Evolutionary conservation across 1,140 invertebrate species (phyloP), one percentile per base, ranked within the genome.

Genomic region (Drosophila bocki): DNA sequence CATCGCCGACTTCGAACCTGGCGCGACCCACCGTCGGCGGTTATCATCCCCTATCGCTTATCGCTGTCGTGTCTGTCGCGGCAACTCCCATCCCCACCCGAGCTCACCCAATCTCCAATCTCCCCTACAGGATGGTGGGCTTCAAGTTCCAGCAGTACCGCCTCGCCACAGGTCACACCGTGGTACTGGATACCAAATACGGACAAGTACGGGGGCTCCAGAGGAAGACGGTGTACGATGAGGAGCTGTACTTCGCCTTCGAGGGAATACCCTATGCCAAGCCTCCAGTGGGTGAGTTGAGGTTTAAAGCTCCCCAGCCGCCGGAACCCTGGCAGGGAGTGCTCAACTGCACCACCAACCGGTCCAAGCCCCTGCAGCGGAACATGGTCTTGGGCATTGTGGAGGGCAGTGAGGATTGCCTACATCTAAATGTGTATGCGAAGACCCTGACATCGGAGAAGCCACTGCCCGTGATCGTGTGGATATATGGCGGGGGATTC

Each of bases 381-480:
- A 74, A 91, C 51, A 82, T 92, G 63, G 7, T 87, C 2, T 3
- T 79, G 72, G 65, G 71, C 5, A 13, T 78, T 8, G 37, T 76
- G 3, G 75, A 85, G 3, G 95, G 95, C 7, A 90, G 92, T n/a
- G 96, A 97, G 93, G 96, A 98, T 86, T 98, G 97, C 78, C 94
- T 98, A 1, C 95, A 96, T 86, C 92, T 98, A 11, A 98, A 98
- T 86, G 94, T 98, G 1, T 97, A 96, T 84, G 95, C 95, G 0
- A 91, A 91, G 41, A 59, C 57, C 6, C 39, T 83, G 33, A 59
- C 54, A 19, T 87, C 92, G 3, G 22, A 76, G 1, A 68, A 77
- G 57, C 81, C 76, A 4, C 57, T 93, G 22, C 94, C 95, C 13
- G 45, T 48, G 7, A 48, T 48, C 3, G 45, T 48, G 22, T 48